Conservation (phyloP, 2,888 invertebrate species). For the Temnothorax ravouxi region DNA sequence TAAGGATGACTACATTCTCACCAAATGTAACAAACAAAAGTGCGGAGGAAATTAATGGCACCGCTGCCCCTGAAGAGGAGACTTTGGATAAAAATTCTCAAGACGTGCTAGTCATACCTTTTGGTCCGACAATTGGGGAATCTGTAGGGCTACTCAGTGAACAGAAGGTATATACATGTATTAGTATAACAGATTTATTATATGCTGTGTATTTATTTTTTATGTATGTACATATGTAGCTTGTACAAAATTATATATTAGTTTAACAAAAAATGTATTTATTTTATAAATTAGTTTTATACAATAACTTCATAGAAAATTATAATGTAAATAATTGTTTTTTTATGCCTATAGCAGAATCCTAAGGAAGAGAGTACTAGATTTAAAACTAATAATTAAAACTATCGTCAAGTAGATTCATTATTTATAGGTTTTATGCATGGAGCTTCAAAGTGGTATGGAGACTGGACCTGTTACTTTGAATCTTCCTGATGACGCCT, state of each 20-base stretch:
- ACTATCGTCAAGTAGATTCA: not conserved
- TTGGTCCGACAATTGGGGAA: conserved; percentile 88
- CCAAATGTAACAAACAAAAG: conserved; percentile 80
- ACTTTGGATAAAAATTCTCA: conserved; percentile 83
- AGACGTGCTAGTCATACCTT: conserved; percentile 90
- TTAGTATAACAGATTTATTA: conserved; percentile 14
- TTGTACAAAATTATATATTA: conserved; percentile 13
- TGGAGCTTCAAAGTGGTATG: conserved; percentile 81
- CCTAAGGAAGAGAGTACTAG: not conserved
- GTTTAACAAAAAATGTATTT: not conserved
- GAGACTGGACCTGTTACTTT: conserved; percentile 78
- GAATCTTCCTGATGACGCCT: conserved; percentile 80
- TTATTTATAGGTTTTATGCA: conserved; percentile 80
- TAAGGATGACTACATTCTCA: conserved; percentile 77
- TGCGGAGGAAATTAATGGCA: conserved; percentile 80
- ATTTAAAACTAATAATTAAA: not conserved
- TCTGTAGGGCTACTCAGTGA: conserved; percentile 90
- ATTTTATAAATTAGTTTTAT: not conserved
- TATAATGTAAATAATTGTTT: not conserved
- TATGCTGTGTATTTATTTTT: not conserved
- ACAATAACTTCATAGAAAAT: not conserved
- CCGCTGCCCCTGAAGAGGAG: conserved; percentile 79
- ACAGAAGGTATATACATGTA: conserved; percentile 88
- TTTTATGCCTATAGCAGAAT: not conserved
- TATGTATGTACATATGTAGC: not conserved